Conservation (phyloP, 2,797 vertebrate genomes). For the Erithacus rubecula region DNA sequence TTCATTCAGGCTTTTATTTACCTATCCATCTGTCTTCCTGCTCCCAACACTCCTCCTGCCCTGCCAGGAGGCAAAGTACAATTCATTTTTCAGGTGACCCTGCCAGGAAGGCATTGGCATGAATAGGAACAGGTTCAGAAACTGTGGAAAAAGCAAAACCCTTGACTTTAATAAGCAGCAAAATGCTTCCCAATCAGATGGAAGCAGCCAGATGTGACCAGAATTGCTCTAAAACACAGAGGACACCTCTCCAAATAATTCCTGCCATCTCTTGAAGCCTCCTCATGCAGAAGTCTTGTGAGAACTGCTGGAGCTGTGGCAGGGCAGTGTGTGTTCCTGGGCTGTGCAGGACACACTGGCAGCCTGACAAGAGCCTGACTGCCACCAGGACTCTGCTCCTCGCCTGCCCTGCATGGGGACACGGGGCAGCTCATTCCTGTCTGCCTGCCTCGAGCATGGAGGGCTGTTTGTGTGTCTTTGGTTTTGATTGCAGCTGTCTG, state of each 20-base stretch:
- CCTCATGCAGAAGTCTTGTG: neutral
- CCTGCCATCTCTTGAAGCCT: neutral
- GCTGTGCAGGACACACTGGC: neutral
- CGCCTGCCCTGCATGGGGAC: neutral
- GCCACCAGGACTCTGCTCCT: neutral
- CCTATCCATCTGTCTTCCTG: slow-evolving; percentile 34
- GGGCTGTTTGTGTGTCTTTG: neutral
- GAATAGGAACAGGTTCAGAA: neutral
- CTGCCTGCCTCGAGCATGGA: neutral
- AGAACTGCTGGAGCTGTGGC: neutral
- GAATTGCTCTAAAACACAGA: neutral
- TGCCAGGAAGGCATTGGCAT: slow-evolving; percentile 16
- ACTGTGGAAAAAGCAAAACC: neutral
- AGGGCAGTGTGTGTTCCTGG: fast-evolving
- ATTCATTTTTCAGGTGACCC: slow-evolving; percentile 66
- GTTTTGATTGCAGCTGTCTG: neutral
- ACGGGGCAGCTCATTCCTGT: neutral
- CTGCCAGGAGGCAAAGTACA: slow-evolving; percentile 47
- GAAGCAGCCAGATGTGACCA: slow-evolving; percentile 6
- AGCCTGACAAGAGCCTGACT: neutral
- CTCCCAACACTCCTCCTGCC: slow-evolving; percentile 19
- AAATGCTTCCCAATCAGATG: neutral
- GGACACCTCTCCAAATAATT: neutral
- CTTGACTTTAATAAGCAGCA: neutral
- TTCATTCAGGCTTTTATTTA: slow-evolving; percentile 60